These are phyloP conservation scores for Plumapathes pennacea DNA, from an alignment of 92 coral and sea anemone species.

Conservation along the genomic window DNA sequence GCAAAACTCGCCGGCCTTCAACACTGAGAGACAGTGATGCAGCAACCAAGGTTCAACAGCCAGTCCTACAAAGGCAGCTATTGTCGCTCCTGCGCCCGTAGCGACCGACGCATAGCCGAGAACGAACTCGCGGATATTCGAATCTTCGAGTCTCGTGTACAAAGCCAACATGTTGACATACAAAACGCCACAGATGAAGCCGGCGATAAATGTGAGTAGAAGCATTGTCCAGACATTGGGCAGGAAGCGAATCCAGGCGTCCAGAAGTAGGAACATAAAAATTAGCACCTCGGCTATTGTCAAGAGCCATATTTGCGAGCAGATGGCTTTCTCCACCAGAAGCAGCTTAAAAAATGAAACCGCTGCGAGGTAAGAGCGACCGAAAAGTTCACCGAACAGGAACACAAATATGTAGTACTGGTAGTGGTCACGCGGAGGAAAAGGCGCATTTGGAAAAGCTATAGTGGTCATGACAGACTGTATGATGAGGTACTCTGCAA, in stretches of 20 bases:
- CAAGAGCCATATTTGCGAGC: conserved; percentile 63
- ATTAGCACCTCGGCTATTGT: conserved; percentile 51
- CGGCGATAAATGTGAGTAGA: conserved; percentile 67
- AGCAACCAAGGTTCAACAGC: conserved; percentile 80
- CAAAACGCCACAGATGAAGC: conserved; percentile 74
- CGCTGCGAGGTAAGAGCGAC: conserved; percentile 69
- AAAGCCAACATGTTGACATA: conserved; percentile 75
- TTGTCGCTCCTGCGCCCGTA: conserved; percentile 80
- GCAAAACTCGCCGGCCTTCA: conserved; percentile 52
- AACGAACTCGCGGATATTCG: conserved; percentile 66
- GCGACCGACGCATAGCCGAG: conserved; percentile 88
- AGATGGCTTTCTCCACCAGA: conserved; percentile 42
- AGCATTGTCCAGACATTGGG: conserved; percentile 55
- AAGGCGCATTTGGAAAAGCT: conserved; percentile 84
- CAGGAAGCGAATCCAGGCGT: conserved; percentile 81
- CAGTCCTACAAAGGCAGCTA: conserved; percentile 79
- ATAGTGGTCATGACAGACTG: conserved; percentile 81
- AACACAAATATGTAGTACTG: conserved; percentile 80
- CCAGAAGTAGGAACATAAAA: conserved; percentile 61
- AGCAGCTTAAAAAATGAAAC: conserved; percentile 58
- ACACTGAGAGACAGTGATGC: conserved; percentile 69
- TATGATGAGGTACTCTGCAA: conserved; percentile 76
- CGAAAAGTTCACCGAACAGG: conserved; percentile 77
- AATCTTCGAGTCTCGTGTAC: conserved; percentile 64
- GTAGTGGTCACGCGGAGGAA: conserved; percentile 87